Evolutionary conservation across 1,140 invertebrate species (phyloP).

Genomic region (Ptiloglossa arizonensis): DNA sequence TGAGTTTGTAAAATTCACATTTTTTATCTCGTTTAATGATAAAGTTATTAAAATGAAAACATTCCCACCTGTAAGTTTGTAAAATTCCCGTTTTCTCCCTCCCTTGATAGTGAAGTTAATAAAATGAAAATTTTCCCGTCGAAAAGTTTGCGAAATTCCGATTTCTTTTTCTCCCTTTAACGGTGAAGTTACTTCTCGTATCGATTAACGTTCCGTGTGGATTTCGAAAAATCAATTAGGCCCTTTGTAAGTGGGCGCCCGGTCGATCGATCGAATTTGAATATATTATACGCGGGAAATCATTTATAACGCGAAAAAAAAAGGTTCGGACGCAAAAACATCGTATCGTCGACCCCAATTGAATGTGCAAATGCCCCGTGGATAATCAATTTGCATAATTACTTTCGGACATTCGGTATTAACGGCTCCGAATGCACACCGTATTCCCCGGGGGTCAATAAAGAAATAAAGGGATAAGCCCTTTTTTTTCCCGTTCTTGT

Average conservation of each 20-base stretch:
- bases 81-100: too few species aligned
- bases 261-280: constrained; percentile 23
- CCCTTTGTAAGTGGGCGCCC: neutral
- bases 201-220: neutral
- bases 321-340: constrained; percentile 26
- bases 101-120: too few species aligned
- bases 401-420: constrained; percentile 61
- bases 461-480: constrained; percentile 51
- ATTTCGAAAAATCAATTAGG: constrained; percentile 24
- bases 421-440: constrained; percentile 29
- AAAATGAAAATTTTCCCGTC: too few species aligned
- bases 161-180: neutral
- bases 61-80: too few species aligned
- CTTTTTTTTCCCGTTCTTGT: constrained; percentile 11
- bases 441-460: constrained; percentile 56
- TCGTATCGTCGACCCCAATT: constrained; percentile 32
- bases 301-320: constrained; percentile 19
- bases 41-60: too few species aligned
- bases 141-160: neutral
- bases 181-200: constrained; percentile 1
- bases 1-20: too few species aligned
- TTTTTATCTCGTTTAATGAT: too few species aligned
- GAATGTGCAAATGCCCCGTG: constrained; percentile 41
- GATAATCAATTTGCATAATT: constrained; percentile 61
- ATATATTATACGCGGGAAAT: constrained; percentile 14